Conservation (phyloP, 2,888 invertebrate species). For the Sarcophaga carnaria region DNA sequence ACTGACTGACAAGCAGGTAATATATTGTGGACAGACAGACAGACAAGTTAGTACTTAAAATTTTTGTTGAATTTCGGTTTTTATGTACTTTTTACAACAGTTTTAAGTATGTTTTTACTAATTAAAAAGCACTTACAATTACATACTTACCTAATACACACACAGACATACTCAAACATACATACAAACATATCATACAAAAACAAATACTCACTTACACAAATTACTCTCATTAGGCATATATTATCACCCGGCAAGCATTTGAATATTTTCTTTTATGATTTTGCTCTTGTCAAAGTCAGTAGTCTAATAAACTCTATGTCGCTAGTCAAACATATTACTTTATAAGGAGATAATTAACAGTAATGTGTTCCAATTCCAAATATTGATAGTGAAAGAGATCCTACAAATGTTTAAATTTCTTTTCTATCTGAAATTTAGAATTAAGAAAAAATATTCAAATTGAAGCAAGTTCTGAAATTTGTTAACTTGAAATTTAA, state of each 20-base stretch:
- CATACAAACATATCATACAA: slow-evolving; percentile 19
- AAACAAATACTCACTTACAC: slow-evolving; percentile 19
- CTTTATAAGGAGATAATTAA: no score
- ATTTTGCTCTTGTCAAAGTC: no score
- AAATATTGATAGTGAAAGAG: no score
- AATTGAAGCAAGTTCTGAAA: no score
- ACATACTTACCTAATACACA: slow-evolving; percentile 44
- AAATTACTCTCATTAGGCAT: slow-evolving; percentile 19
- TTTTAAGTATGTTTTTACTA: slow-evolving; percentile 65
- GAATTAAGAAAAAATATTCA: no score
- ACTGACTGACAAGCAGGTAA: neutral
- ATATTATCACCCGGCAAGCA: neutral
- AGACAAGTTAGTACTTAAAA: slow-evolving; percentile 7
- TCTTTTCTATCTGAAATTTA: no score
- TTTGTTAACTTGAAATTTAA: no score
- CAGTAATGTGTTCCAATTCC: no score
- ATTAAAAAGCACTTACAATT: slow-evolving; percentile 67
- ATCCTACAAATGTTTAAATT: no score
- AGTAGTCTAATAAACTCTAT: no score
- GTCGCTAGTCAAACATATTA: no score
- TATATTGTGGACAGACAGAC: neutral
- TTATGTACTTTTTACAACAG: slow-evolving; percentile 59
- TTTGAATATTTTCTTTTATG: no score
- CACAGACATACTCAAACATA: slow-evolving; percentile 37
- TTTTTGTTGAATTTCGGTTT: slow-evolving; percentile 41